These are phyloP conservation scores for Zhuqinia jingwanae DNA, from an alignment of 2,888 invertebrate species.

Conservation along the genomic window DNA sequence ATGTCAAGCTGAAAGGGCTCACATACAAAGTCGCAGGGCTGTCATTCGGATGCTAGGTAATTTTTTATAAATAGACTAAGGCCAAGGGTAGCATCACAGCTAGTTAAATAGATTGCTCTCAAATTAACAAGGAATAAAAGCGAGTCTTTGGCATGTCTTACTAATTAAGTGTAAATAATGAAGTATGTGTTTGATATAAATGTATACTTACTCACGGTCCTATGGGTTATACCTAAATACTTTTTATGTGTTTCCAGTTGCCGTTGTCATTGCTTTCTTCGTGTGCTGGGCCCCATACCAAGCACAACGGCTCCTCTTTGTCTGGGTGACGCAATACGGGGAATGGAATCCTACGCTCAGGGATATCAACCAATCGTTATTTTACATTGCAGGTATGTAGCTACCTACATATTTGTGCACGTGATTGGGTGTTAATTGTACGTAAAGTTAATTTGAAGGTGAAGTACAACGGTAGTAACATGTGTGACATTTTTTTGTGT, in stretches of 20 bases:
- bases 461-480: no score
- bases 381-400: constrained; percentile 79
- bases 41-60: constrained; percentile 81
- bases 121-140: background rate
- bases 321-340: constrained; percentile 78
- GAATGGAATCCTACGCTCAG: constrained; percentile 79
- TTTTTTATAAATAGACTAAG: constrained; percentile 1
- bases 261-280: constrained; percentile 74
- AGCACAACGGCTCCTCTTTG: constrained; percentile 77
- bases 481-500: background rate
- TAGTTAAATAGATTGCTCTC: background rate
- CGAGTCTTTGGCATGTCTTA: background rate
- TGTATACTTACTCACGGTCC: background rate
- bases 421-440: background rate
- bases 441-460: no score
- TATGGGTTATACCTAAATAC: no score
- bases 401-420: constrained; percentile 47
- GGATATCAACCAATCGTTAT: constrained; percentile 79
- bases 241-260: constrained; percentile 53
- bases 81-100: constrained; percentile 3
- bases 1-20: constrained; percentile 80
- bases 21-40: constrained; percentile 80
- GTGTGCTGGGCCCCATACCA: constrained; percentile 77
- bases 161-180: constrained; percentile 26
- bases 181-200: no score